Percentiles rank a stretch among this genome's conserved stretches.
Evolutionary conservation across 2,113 vertebrate species (phyloP).

Genomic region (Meleagris gallopavo): DNA sequence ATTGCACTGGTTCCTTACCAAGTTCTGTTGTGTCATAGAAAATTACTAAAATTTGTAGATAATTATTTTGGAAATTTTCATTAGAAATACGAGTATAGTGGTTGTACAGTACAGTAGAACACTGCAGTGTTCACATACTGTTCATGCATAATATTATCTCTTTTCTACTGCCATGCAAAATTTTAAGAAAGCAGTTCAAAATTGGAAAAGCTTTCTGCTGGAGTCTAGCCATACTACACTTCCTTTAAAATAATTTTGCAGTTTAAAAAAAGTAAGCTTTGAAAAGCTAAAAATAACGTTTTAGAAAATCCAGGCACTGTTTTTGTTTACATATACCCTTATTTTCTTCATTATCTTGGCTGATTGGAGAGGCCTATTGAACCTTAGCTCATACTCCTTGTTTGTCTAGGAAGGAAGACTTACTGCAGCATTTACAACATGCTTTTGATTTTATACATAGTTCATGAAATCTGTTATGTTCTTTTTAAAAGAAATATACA

Average conservation of each 20-base stretch:
- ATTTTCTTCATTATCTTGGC: background rate
- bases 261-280: background rate
- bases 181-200: background rate
- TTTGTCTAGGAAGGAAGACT: background rate
- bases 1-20: background rate
- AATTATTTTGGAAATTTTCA: background rate
- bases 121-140: fast-evolving
- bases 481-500: background rate
- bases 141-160: background rate
- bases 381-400: background rate
- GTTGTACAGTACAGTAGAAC: no score
- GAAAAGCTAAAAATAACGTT: background rate
- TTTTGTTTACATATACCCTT: background rate
- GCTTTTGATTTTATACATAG: background rate
- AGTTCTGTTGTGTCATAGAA: background rate
- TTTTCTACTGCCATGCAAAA: background rate
- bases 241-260: background rate
- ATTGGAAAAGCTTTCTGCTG: background rate
- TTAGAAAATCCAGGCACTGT: background rate
- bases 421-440: background rate
- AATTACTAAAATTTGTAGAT: background rate
- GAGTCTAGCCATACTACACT: background rate
- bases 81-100: background rate
- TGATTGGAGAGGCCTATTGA: background rate
- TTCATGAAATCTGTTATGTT: background rate